Evolutionary conservation across 2,888 invertebrate genomes (phyloP).

Genomic region (Chymomyza fuscimana): DNA sequence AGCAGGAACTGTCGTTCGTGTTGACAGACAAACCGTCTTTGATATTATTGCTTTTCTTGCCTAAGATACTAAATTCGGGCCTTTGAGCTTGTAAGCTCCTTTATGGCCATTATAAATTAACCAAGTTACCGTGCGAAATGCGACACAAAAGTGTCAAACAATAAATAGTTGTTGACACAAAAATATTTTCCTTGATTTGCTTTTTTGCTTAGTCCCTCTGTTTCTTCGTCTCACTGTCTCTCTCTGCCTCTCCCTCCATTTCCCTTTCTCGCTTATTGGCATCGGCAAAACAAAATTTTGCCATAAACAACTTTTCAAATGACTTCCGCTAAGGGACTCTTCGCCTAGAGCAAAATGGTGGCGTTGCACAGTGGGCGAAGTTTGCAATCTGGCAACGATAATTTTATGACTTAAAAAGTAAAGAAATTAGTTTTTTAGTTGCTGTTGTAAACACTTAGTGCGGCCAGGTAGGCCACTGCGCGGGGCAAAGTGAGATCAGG

Average conservation of each 20-base stretch:
- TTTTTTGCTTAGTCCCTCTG: constrained; percentile 11
- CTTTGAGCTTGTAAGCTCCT: background rate
- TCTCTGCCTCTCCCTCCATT: background rate
- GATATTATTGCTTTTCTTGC: background rate
- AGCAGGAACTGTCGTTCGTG: too few relatives aligned
- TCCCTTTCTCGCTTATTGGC: too few relatives aligned
- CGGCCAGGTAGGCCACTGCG: too few relatives aligned
- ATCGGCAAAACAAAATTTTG: constrained; percentile 17
- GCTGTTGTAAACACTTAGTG: too few relatives aligned
- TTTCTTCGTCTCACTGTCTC: background rate
- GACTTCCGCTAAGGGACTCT: constrained; percentile 16
- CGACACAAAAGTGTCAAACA: constrained; percentile 22
- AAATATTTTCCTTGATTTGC: constrained; percentile 36
- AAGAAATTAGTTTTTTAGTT: too few relatives aligned
- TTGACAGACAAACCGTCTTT: background rate
- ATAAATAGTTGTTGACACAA: constrained; percentile 58
- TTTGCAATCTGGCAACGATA: too few relatives aligned
- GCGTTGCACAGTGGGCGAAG: background rate
- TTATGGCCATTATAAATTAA: constrained; percentile 24
- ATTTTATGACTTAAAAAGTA: too few relatives aligned
- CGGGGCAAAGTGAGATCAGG: too few relatives aligned
- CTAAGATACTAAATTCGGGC: too few relatives aligned
- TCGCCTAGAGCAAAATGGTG: background rate
- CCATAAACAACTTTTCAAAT: constrained; percentile 56
- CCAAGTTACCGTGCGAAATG: constrained; percentile 11